Percentiles rank a stretch among this genome's conserved stretches.
phyloP scores from a whole-genome alignment of 2,888 invertebrate species.

The Scaptomyza parva region DNA sequence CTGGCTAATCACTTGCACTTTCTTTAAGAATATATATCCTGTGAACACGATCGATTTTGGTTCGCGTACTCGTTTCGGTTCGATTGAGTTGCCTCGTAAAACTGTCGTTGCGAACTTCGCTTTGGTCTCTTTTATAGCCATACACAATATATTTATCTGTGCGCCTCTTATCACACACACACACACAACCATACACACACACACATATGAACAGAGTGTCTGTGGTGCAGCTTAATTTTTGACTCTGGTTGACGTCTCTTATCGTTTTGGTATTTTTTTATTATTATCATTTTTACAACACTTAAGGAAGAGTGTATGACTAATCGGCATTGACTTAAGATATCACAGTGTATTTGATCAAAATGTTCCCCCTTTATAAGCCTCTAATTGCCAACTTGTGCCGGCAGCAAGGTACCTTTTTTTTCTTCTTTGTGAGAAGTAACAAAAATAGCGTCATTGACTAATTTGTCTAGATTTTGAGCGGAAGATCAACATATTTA shows the following conservation, averaged over 20 bases:
- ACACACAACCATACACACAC: slow-evolving; percentile 5
- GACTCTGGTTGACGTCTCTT: slow-evolving; percentile 43
- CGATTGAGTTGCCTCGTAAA: slow-evolving; percentile 53
- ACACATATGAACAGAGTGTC: slow-evolving; percentile 11
- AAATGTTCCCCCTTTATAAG: slow-evolving; percentile 34
- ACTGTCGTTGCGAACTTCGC: slow-evolving; percentile 54
- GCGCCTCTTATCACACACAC: slow-evolving; percentile 35
- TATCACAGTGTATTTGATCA: slow-evolving; percentile 29
- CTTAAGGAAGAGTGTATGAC: slow-evolving; percentile 18
- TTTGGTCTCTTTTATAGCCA: slow-evolving; percentile 59
- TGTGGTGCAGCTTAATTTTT: slow-evolving; percentile 43
- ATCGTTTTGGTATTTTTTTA: slow-evolving; percentile 28
- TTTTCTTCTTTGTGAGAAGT: background rate
- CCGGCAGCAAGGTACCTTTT: background rate
- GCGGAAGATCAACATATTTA: background rate
- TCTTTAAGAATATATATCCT: slow-evolving; percentile 9
- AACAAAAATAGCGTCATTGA: slow-evolving; percentile 22
- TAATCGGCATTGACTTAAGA: slow-evolving; percentile 38
- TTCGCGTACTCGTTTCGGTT: slow-evolving; percentile 36
- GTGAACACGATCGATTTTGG: slow-evolving; percentile 5
- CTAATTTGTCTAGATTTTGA: slow-evolving; percentile 15
- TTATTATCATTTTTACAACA: slow-evolving; percentile 24
- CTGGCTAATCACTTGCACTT: slow-evolving; percentile 20
- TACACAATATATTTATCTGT: slow-evolving; percentile 23
- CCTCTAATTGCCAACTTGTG: slow-evolving; percentile 25